Conservation (phyloP, 2,113 vertebrate genomes). For the Hemicordylus capensis region DNA sequence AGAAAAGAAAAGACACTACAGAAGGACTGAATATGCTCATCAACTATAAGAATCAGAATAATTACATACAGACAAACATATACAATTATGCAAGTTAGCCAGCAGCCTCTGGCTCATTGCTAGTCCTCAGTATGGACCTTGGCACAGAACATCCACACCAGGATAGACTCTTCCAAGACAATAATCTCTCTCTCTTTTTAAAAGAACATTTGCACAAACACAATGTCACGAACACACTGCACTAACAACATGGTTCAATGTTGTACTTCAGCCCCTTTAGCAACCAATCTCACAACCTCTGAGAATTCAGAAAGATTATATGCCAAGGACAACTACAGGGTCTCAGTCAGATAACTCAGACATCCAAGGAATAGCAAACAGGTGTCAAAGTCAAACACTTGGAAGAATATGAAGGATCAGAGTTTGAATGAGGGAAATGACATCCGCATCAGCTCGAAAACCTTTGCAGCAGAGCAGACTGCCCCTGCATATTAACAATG, state of each 20-base stretch:
- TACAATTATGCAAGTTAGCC: background rate
- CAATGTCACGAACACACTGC: background rate
- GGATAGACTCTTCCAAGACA: background rate
- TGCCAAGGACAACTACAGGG: background rate
- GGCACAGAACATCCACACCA: background rate
- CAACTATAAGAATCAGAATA: background rate
- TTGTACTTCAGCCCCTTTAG: background rate
- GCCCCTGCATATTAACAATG: background rate
- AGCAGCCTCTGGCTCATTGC: background rate
- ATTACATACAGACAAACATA: background rate
- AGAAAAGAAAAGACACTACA: background rate
- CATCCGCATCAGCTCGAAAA: background rate
- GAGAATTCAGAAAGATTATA: background rate
- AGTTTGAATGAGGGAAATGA: fast-evolving
- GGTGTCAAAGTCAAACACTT: background rate
- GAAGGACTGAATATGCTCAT: background rate
- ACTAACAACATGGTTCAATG: background rate
- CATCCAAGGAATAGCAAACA: background rate
- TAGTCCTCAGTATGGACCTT: background rate
- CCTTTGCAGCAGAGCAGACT: background rate
- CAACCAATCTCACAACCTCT: background rate
- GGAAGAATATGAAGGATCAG: background rate
- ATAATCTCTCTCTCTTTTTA: background rate
- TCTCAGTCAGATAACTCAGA: background rate
- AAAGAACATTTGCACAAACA: background rate